Conservation (phyloP, 2,113 vertebrate genomes). For the Callithrix jacchus region DNA sequence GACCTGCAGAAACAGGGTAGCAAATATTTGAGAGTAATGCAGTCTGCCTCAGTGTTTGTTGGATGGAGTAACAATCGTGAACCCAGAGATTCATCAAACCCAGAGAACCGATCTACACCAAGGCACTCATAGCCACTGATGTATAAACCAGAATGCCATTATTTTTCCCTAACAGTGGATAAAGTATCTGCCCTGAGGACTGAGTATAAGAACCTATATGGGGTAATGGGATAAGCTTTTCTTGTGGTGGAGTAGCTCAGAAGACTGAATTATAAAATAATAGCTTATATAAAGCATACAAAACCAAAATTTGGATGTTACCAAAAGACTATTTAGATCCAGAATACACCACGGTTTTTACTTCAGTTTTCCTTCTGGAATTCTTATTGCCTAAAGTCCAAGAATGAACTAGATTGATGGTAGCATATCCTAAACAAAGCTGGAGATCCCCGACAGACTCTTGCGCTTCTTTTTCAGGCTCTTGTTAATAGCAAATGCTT, state of each 20-base stretch:
- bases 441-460: not conserved
- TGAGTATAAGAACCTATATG: not conserved
- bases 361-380: not conserved
- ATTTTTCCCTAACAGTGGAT: not conserved
- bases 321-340: not conserved
- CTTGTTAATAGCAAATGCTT: not conserved
- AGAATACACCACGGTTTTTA: not conserved
- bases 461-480: not conserved
- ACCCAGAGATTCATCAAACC: not conserved
- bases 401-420: not conserved
- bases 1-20: not conserved
- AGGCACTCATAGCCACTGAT: not conserved
- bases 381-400: not conserved
- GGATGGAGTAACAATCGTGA: not conserved
- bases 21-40: not conserved
- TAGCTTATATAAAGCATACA: not conserved
- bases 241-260: not conserved
- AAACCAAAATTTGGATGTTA: not conserved
- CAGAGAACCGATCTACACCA: not conserved
- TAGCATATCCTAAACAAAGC: not conserved
- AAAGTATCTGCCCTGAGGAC: not conserved
- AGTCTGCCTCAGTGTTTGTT: not conserved
- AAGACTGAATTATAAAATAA: not conserved
- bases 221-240: not conserved
- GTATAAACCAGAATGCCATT: not conserved